phyloP scores from a whole-genome alignment of 2,888 invertebrate genomes.

The Anodontia alba region DNA sequence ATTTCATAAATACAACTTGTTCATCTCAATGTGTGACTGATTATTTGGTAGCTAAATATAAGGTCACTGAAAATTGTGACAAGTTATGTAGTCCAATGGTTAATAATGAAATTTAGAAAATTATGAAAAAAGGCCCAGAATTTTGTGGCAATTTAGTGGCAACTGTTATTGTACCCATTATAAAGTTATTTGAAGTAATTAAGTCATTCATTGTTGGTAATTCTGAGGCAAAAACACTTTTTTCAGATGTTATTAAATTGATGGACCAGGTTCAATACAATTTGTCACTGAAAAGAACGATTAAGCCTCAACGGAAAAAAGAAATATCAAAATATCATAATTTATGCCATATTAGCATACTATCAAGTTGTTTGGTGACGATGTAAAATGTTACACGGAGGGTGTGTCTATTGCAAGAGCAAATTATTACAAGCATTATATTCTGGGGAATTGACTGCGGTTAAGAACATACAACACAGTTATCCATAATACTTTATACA shows the following conservation, averaged over 20 bases:
- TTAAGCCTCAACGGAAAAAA: conserved; percentile 21
- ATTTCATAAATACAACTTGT: conserved; percentile 13
- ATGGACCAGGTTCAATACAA: conserved; percentile 38
- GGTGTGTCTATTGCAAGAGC: conserved; percentile 5
- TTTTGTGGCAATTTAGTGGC: conserved; percentile 10
- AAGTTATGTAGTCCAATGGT: conserved; percentile 13
- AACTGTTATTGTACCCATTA: conserved; percentile 20
- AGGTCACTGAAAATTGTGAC: conserved; percentile 36
- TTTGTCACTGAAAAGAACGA: conserved; percentile 26
- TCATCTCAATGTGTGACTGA: conserved; percentile 20
- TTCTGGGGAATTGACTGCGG: too few species aligned
- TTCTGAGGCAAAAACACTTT: conserved; percentile 7
- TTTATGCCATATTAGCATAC: conserved; percentile 17
- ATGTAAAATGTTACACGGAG: conserved; percentile 29
- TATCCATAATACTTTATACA: too few species aligned
- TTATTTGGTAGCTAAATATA: not conserved
- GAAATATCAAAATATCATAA: conserved; percentile 28
- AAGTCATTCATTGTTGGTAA: conserved; percentile 2
- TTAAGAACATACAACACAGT: too few species aligned
- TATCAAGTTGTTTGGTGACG: conserved; percentile 29
- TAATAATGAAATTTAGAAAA: conserved; percentile 33
- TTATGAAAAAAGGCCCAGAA: conserved; percentile 19
- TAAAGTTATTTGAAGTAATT: conserved; percentile 20
- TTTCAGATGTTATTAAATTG: conserved; percentile 29
- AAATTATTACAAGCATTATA: not conserved